A percentile compares a stretch with the other conserved stretches of the same genome.
phyloP scores from a whole-genome alignment of 2,113 vertebrate species.

The Nerophis ophidion region DNA sequence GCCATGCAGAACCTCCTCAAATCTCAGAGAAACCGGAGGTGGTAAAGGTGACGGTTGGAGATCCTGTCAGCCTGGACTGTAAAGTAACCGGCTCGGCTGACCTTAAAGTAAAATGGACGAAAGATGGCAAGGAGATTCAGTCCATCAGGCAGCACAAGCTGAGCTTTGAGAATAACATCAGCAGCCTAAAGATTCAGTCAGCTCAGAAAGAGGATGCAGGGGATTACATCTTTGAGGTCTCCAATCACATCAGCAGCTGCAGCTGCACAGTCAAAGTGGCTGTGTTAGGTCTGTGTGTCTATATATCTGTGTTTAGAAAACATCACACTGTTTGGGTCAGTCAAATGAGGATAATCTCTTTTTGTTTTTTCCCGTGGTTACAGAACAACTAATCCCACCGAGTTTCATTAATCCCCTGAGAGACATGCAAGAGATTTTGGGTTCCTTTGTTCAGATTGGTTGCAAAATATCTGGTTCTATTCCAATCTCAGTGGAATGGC shows the following conservation, averaged over 20 bases:
- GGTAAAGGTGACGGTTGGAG: conserved; percentile 86
- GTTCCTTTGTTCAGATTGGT: conserved; percentile 85
- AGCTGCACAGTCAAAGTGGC: conserved; percentile 82
- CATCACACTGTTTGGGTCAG: background rate
- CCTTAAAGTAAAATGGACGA: conserved; percentile 90
- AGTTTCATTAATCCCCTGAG: conserved; percentile 87
- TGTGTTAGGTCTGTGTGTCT: conserved; percentile 87
- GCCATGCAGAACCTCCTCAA: conserved; percentile 82
- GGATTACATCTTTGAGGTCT: conserved; percentile 87
- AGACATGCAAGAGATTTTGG: conserved; percentile 84
- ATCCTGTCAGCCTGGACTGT: conserved; percentile 90
- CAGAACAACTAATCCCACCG: conserved; percentile 92
- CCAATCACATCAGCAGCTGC: conserved; percentile 89
- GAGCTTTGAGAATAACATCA: conserved; percentile 87
- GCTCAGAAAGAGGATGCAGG: conserved; percentile 85
- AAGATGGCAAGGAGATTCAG: conserved; percentile 84
- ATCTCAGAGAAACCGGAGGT: conserved; percentile 89
- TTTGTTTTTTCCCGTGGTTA: conserved; percentile 57
- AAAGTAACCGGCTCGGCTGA: conserved; percentile 91
- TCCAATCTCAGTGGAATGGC: conserved; percentile 91
- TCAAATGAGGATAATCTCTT: background rate
- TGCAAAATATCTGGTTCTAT: conserved; percentile 92
- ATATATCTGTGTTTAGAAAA: background rate
- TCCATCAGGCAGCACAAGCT: conserved; percentile 90
- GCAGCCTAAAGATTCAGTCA: conserved; percentile 87